Evolutionary conservation across 2,888 invertebrate species (phyloP).

Genomic region (Idaea aversata): DNA sequence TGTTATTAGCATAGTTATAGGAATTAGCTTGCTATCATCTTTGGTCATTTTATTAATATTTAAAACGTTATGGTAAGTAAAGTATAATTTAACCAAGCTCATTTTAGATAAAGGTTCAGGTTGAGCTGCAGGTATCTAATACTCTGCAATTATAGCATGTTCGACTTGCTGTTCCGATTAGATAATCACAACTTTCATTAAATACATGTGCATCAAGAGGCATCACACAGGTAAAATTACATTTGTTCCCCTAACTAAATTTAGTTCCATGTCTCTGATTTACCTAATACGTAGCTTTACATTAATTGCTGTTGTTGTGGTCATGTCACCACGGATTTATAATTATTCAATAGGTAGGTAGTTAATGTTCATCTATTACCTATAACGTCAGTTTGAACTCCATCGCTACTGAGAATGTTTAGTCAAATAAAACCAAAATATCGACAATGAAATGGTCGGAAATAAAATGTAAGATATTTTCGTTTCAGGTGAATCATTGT

Average conservation of each 20-base stretch:
- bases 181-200: conserved; percentile 23
- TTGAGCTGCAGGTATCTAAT: conserved; percentile 41
- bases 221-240: conserved; percentile 1
- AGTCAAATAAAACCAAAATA: conserved; percentile 27
- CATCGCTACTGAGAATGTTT: conserved; percentile 1
- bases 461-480: conserved; percentile 1
- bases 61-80: conserved; percentile 62
- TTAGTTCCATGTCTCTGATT: not conserved
- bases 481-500: conserved; percentile 43
- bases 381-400: not conserved
- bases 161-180: conserved; percentile 39
- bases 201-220: conserved; percentile 17
- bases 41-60: conserved; percentile 70
- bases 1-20: conserved; percentile 78
- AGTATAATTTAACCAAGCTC: conserved; percentile 57
- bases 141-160: conserved; percentile 45
- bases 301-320: no score
- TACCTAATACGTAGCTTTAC: not conserved
- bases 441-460: not conserved
- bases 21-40: conserved; percentile 72
- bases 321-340: no score
- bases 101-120: conserved; percentile 52
- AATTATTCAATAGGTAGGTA: no score
- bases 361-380: no score
- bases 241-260: not conserved